A percentile compares a stretch with the other conserved stretches of the same genome.
These are phyloP conservation scores for Ceryle rudis DNA, from an alignment of 2,797 vertebrate species.

Conservation along the genomic window DNA sequence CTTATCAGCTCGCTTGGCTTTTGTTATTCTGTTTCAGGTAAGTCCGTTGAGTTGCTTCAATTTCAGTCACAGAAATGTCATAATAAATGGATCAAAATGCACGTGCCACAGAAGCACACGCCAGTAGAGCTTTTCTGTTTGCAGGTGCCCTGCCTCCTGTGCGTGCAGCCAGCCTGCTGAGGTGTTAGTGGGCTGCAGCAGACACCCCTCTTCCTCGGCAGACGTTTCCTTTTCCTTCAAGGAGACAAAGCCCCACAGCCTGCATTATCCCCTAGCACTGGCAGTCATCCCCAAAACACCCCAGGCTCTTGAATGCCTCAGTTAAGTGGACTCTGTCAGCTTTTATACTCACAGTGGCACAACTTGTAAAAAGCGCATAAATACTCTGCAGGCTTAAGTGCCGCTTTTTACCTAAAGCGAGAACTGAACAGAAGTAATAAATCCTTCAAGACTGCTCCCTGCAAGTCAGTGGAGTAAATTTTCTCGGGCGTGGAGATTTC, in stretches of 20 bases:
- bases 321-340: not conserved
- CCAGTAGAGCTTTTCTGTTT: not conserved
- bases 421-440: not conserved
- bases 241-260: not conserved
- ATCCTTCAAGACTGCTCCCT: not conserved
- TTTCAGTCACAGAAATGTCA: not conserved
- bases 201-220: not conserved
- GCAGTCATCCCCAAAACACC: not conserved
- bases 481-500: not conserved
- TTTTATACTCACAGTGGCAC: not conserved
- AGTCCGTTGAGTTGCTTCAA: not conserved
- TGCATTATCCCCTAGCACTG: not conserved
- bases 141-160: not conserved
- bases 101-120: not conserved
- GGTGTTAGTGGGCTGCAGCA: not conserved
- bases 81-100: not conserved
- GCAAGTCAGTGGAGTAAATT: not conserved
- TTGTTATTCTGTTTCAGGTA: slow-evolving; percentile 98
- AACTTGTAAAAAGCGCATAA: not conserved
- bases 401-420: not conserved
- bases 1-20: slow-evolving; percentile 92
- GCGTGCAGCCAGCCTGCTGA: not conserved
- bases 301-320: not conserved
- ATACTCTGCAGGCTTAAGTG: not conserved
- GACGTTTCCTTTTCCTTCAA: not conserved